Base-by-base conservation (phyloP, 1,140 invertebrate species). In the Papilio helenus region DNA sequence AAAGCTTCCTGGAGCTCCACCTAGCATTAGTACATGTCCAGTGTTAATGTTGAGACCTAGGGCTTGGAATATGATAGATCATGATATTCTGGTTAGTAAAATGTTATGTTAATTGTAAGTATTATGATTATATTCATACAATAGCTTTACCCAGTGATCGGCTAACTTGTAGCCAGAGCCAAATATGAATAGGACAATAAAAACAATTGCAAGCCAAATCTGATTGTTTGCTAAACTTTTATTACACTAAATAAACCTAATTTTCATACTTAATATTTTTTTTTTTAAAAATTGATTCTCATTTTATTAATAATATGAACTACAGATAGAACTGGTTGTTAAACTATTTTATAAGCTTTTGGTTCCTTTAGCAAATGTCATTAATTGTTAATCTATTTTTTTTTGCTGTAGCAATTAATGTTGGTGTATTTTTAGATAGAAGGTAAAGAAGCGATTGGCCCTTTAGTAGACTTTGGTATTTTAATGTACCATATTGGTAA, bases 31-130 rank as follows among this genome's bases (percentile, higher is more conserved):
- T 23, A 91, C 95, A 49, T 93, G 94, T 55, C 96, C 96, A 68
- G 90, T 97, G 23, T 85, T 97, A 20, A 96, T 97, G 95, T 85
- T 97, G 12, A 93, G 97, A 82, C 97, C 97, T 2, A 90, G 97
- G 86, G 97, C 97, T 23, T 97, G 97, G 97, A 97, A 97, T 90
- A 96, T 97, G 95, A 95, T 96, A 58, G 97, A 97, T 89, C 96
- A 97, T 87, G 96, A 97, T 86, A 95, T 97, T 81, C 90, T 96
- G 89, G 95, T 95, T 87, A 88, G 87, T 76, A 34, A 80, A 65
- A 55, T 78, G 73, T 78, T 46, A 74, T 79, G 72, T 76, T 81
- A 79, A 76, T 49, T 78, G 80, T 73, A 76, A 81, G 44, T 58
- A 26, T 65, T 46, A 26, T 73, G 16, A 72, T 8, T 18, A 14